These are phyloP conservation scores for Calyptomena viridis DNA, from an alignment of 2,113 vertebrate genomes.

Conservation along the genomic window DNA sequence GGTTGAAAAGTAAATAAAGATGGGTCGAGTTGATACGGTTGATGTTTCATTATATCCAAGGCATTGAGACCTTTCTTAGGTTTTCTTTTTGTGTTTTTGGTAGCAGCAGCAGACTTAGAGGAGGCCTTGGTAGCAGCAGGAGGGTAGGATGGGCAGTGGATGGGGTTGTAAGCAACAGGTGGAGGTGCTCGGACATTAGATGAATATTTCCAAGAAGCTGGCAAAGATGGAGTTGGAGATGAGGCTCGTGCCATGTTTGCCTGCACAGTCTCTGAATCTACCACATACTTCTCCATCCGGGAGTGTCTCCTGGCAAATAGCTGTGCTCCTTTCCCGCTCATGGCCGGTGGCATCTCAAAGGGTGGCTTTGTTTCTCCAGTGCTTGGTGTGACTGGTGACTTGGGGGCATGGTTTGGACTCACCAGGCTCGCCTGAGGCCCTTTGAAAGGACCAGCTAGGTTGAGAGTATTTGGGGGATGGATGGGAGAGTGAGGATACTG, in stretches of 20 bases:
- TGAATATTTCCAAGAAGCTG: slow-evolving; percentile 93
- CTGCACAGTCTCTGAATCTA: slow-evolving; percentile 93
- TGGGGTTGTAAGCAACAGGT: slow-evolving; percentile 90
- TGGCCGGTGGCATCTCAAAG: slow-evolving; percentile 84
- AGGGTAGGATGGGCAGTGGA: slow-evolving; percentile 91
- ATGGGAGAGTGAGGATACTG: slow-evolving; percentile 76
- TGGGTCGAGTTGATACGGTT: slow-evolving; percentile 91
- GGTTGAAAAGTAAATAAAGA: slow-evolving; percentile 94
- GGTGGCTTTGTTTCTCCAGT: slow-evolving; percentile 74
- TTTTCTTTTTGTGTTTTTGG: slow-evolving; percentile 75
- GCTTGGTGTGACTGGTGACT: slow-evolving; percentile 73
- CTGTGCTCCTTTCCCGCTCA: slow-evolving; percentile 92
- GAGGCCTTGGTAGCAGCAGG: slow-evolving; percentile 83
- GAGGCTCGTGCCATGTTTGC: slow-evolving; percentile 83
- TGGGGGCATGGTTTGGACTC: slow-evolving; percentile 71
- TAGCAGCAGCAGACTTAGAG: slow-evolving; percentile 59
- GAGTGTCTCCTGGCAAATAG: slow-evolving; percentile 95
- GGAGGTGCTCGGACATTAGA: slow-evolving; percentile 93
- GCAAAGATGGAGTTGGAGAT: slow-evolving; percentile 90
- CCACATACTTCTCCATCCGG: slow-evolving; percentile 96
- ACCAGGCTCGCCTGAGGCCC: slow-evolving; percentile 75
- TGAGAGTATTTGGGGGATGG: slow-evolving; percentile 69
- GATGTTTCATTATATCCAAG: slow-evolving; percentile 96
- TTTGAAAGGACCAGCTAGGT: slow-evolving; percentile 74
- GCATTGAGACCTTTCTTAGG: slow-evolving; percentile 88